phyloP scores from a whole-genome alignment of 2,888 invertebrate genomes.

The Spodoptera littoralis region DNA sequence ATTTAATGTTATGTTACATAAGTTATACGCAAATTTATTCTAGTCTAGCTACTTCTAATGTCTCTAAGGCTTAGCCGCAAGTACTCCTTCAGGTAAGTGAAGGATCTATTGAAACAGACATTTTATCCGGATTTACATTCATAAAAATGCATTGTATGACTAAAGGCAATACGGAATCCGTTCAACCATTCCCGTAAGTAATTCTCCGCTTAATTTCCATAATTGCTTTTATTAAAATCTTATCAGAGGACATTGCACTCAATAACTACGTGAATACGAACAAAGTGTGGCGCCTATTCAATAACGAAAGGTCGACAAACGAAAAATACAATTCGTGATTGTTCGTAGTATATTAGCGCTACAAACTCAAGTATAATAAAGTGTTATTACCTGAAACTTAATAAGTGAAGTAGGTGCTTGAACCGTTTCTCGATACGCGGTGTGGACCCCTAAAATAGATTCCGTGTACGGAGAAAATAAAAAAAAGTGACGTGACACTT shows the following conservation, averaged over 20 bases:
- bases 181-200: slow-evolving; percentile 5
- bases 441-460: slow-evolving; percentile 58
- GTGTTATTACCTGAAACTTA: slow-evolving; percentile 33
- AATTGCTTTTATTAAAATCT: slow-evolving; percentile 19
- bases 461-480: slow-evolving; percentile 64
- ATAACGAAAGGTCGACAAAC: slow-evolving; percentile 7
- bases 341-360: slow-evolving; percentile 23
- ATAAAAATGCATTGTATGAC: slow-evolving; percentile 1
- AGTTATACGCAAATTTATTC: slow-evolving; percentile 19
- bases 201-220: slow-evolving; percentile 13
- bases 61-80: too few relatives aligned
- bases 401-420: slow-evolving; percentile 28
- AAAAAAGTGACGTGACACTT: slow-evolving; percentile 73
- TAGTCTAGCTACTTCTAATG: neutral
- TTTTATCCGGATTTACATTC: neutral
- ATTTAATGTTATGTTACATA: slow-evolving; percentile 27
- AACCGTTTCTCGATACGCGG: slow-evolving; percentile 27
- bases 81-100: neutral
- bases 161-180: slow-evolving; percentile 8
- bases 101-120: neutral
- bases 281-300: slow-evolving; percentile 12
- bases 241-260: slow-evolving; percentile 1
- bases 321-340: slow-evolving; percentile 32
- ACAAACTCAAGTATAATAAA: slow-evolving; percentile 33
- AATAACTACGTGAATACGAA: neutral